Evolutionary conservation across 2,888 invertebrate genomes (phyloP), one percentile per base, ranked within the genome.

Genomic region (Eristalis arbustorum): DNA sequence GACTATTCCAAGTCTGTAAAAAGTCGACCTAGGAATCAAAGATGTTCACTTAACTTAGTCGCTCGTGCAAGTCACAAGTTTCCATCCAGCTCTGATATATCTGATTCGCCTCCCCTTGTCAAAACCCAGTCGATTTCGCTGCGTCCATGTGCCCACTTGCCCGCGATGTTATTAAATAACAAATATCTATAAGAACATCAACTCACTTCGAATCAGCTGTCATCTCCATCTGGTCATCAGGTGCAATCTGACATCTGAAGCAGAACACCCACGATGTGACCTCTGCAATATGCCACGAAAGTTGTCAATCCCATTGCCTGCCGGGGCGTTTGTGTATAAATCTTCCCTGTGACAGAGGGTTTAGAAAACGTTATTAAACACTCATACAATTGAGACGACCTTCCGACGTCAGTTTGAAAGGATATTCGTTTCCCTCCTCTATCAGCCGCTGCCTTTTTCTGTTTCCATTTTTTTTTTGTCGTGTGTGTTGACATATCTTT

Each of bases 211-310:
- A 37, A 40, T 31, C 59, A 23, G 22, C 64, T 68, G 80, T 76
- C 84, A 84, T 59, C 72, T 59, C 37, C 84, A 84, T 80, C 72
- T 80, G 80, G 64, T 56, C 63, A 82, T 76, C 68, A 76, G 80
- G 76, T 80, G 79, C 67, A 76, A 69, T 84, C 11, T 63, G 64
- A 84, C 75, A 73, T 40, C 42, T 59, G 40, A 62, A 64, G 42
- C 56, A 72, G 11, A 57, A 66, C n/a, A 22, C 59, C 23, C 11
- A 28, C 40, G 37, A 23, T 57, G 67, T 23, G 57, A 66, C 37
- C 37, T 37, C 34, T 25, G 37, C n/a, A 76, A 71, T 63, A 25
- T 23, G 14, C 37, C 28, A 23, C 56, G 71, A 71, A 59, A 81
- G 14, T 76, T 80, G 80, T 80, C 84, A 84, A 80, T 80, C 79